phyloP scores from a whole-genome alignment of 2,113 vertebrate species.

The Crotalus viridis region DNA sequence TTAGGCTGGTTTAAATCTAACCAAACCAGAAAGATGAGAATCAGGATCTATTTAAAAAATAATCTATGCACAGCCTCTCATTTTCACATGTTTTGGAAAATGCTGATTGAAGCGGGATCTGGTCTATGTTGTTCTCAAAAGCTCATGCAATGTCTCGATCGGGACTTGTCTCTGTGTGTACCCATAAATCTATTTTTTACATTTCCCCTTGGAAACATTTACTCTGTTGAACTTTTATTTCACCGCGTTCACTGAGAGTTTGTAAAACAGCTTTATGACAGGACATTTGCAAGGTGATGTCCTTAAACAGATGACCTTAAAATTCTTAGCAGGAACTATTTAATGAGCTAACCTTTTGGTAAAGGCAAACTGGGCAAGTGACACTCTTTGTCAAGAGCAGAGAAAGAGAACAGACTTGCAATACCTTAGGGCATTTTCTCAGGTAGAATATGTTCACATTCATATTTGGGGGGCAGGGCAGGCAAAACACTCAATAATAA shows the following conservation, averaged over 20 bases:
- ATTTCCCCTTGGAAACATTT: constrained; percentile 13
- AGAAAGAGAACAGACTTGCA: not conserved
- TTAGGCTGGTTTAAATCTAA: not conserved
- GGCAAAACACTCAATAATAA: not conserved
- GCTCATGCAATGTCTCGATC: not conserved
- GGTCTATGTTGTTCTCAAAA: not conserved
- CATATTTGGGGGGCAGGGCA: not conserved
- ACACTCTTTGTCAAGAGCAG: not conserved
- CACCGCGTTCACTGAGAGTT: not conserved
- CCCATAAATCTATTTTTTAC: constrained; percentile 41
- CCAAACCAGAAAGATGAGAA: not conserved
- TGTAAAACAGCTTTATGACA: constrained; percentile 30
- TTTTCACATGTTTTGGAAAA: constrained; percentile 13
- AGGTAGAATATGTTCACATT: not conserved
- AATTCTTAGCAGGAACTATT: not conserved
- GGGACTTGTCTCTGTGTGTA: constrained; percentile 20
- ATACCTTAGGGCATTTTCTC: not conserved
- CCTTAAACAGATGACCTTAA: constrained; percentile 2
- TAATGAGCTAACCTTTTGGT: not conserved
- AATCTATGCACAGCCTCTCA: constrained; percentile 5
- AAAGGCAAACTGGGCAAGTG: constrained; percentile 24
- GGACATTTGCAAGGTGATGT: constrained; percentile 7
- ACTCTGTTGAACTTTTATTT: constrained; percentile 20
- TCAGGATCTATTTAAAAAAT: not conserved
- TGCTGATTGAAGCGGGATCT: not conserved